Conservation (phyloP, 2,888 invertebrate species). For the Mimas tiliae region DNA sequence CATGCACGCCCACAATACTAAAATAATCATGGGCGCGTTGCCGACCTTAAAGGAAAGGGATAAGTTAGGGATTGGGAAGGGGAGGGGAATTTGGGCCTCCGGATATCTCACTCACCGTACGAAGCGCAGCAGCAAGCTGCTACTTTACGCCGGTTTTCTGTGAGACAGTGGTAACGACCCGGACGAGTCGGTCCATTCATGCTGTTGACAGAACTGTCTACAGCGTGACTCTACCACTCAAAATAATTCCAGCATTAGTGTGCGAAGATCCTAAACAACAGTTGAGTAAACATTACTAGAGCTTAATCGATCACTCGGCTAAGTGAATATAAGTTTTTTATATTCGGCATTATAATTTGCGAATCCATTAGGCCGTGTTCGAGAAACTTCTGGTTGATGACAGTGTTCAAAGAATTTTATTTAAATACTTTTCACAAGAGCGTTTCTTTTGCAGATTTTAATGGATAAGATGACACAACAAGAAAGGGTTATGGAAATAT, state of each 20-base stretch:
- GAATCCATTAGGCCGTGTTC: conserved; percentile 26
- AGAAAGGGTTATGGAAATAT: background rate
- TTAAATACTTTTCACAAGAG: background rate
- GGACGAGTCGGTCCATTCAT: too few species aligned
- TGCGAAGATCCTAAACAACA: background rate
- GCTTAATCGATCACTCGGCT: conserved; percentile 18
- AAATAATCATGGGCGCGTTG: too few species aligned
- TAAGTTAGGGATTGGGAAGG: too few species aligned
- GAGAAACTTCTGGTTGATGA: conserved; percentile 8
- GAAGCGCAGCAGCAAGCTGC: too few species aligned
- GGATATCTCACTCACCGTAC: too few species aligned
- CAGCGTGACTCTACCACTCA: too few species aligned
- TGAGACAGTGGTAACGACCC: too few species aligned
- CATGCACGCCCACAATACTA: too few species aligned
- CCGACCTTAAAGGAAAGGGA: too few species aligned
- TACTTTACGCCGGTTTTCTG: too few species aligned
- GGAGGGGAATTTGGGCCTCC: too few species aligned
- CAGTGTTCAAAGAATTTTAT: background rate
- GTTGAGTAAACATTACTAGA: background rate
- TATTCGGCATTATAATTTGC: conserved; percentile 24
- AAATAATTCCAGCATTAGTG: background rate
- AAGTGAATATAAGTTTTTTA: conserved; percentile 19
- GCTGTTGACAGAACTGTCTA: too few species aligned
- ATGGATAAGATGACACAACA: background rate
- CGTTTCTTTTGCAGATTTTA: background rate